Base-by-base conservation (phyloP, 2,888 invertebrate species). In the Timandra comae region DNA sequence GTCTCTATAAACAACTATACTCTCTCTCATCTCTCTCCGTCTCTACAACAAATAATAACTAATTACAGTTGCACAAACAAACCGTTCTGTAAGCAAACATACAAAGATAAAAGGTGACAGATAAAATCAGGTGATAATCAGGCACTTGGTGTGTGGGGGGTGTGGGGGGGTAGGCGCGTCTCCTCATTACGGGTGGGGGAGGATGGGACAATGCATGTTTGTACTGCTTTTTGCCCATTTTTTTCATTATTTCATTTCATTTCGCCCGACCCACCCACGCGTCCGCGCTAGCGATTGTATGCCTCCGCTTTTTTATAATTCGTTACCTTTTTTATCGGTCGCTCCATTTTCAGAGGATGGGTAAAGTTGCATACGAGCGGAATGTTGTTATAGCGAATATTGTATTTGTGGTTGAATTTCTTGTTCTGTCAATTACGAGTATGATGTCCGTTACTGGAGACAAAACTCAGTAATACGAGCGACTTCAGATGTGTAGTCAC, bases 241-340 rank as follows among this genome's bases (percentile, higher is more conserved):
- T 84, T 84, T 85, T 82, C 85, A 85, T 85, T 84, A 84, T 84
- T 84, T 84, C 85, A 85, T 85, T 84, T 84, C 84, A 85, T 85
- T 84, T 82, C 84, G 68, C 82, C 82, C 82, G 67, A 16, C 4
- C 84, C 84, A 63, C 63, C 80, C 75, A 73, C 82, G 78, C 82
- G 79, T 81, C 78, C 82, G 79, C 84, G 80, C 80, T 73, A 74
- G 77, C 81, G 82, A 82, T 81, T 82, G 84, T 79, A 73, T 69
- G 79, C 79, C 78, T 73, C 73, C 79, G 72, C 69, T 81, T 84
- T 85, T 84, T 85, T 85, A 85, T 84, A 82, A 84, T 85, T 84
- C 84, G 84, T 81, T 84, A 85, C 82, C 79, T 84, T 84, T 85
- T 84, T 85, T 84, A 85, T 84, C 85, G 84, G 82, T 69, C 80